Conservation (phyloP, 2,113 vertebrate species). For the Merops nubicus region DNA sequence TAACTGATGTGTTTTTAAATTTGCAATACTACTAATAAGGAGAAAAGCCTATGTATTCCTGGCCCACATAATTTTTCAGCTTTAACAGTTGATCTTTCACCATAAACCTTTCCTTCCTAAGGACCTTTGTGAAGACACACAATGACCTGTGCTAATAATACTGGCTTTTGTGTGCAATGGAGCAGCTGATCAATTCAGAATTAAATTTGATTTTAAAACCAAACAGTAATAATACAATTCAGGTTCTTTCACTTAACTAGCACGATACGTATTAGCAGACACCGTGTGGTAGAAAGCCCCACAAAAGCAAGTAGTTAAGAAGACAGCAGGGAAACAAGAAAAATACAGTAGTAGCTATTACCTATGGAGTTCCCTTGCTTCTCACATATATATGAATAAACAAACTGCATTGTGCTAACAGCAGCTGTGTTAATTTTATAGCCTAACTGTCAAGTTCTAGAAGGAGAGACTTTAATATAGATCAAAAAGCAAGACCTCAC, state of each 20-base stretch:
- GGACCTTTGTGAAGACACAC: neutral
- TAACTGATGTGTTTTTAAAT: neutral
- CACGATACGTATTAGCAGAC: neutral
- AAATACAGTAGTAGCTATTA: neutral
- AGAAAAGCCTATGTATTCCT: neutral
- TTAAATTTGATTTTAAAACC: neutral
- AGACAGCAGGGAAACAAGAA: neutral
- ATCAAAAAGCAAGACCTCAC: conserved; percentile 35
- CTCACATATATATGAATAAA: neutral
- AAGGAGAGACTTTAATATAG: conserved; percentile 10
- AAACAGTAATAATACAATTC: neutral
- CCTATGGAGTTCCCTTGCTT: neutral
- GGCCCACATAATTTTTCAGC: neutral
- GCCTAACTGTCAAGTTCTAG: conserved; percentile 12
- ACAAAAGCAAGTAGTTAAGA: neutral
- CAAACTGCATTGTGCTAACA: neutral
- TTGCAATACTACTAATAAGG: neutral
- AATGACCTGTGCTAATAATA: neutral
- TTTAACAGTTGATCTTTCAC: neutral
- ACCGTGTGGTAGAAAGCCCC: neutral
- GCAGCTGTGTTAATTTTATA: conserved; percentile 27
- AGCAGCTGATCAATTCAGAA: neutral
- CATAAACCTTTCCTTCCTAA: neutral
- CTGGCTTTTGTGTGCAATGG: neutral
- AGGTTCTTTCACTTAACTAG: neutral